Evolutionary conservation across 1,140 invertebrate species (phyloP), one percentile per base, ranked within the genome.

Genomic region (Drosophila kepulauana): DNA sequence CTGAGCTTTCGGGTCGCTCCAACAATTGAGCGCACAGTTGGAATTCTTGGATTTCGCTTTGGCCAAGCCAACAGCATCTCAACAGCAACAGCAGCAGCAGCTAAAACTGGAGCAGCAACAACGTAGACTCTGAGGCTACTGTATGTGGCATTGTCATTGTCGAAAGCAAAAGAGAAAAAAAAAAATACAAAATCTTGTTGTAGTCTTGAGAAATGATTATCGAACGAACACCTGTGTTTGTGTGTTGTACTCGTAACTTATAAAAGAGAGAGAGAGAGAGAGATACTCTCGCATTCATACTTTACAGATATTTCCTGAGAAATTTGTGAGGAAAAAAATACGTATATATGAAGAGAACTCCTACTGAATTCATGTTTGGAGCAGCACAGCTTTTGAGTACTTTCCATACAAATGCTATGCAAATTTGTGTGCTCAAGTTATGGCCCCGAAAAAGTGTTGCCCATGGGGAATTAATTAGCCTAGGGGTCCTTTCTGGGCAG

Each of bases 381-480:
- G 20, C 35, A 41, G 11, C 43, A 7, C 33, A 6, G 5, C 10
- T 38, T 38, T 8, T 10, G 41, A 75, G 58, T 38, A 64, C 56
- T 79, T 76, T 66, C 57, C 68, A 76, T 67, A 59, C 68, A 72
- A 68, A 62, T 41, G 20, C 51, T 76, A 88, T 84, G 85, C 79
- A 89, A 89, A 88, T 38, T 38, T 88, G 48, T 49, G 35, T 8
- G 3, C 13, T 7, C 71, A 41, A 58, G 41, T 28, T 68, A 78
- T 64, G 78, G 20, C 51, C 56, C 54, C 49, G 62, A 75, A 67
- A 79, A 75, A 86, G 86, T 90, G 86, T 89, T 72, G 86, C 86
- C 81, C 86, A 78, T 86, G 45, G 86, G 86, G 86, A 89, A 89
- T 90, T 89, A 89, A 89, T 90, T 89, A 89, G 79, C 64, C 61